phyloP scores from a whole-genome alignment of 2,113 vertebrate species.

The Ptyas mucosa region DNA sequence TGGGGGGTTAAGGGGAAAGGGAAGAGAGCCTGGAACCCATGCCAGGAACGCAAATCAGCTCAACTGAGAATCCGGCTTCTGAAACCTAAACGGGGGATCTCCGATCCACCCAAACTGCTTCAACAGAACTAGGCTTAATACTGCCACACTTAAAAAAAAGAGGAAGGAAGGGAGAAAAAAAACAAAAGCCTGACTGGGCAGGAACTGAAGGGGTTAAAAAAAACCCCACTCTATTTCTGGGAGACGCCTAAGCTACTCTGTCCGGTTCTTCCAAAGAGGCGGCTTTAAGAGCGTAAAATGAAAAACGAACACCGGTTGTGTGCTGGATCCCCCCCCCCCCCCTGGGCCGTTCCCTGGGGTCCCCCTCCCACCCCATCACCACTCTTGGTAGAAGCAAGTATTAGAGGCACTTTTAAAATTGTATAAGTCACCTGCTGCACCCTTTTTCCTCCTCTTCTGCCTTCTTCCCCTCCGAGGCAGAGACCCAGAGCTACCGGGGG shows the following conservation, averaged over 20 bases:
- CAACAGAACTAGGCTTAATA: not conserved
- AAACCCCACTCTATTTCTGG: constrained; percentile 24
- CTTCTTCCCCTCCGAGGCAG: constrained; percentile 10
- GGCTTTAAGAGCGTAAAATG: not conserved
- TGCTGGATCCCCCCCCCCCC: not conserved
- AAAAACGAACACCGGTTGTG: not conserved
- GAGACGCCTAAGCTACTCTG: not conserved
- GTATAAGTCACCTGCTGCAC: constrained; percentile 42
- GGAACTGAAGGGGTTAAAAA: not conserved
- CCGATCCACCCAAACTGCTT: not conserved
- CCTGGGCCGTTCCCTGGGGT: not conserved
- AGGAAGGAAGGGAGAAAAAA: too few species aligned
- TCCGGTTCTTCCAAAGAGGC: not conserved
- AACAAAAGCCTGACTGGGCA: not conserved
- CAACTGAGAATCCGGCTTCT: not conserved
- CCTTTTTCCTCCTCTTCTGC: not conserved
- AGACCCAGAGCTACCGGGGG: not conserved
- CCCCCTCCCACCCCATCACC: not conserved
- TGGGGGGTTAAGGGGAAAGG: not conserved
- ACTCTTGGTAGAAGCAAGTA: constrained; percentile 25
- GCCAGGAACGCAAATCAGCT: not conserved
- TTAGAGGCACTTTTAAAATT: constrained; percentile 50
- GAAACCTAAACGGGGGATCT: not conserved
- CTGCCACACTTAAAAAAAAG: not conserved
- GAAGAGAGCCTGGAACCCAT: not conserved